Evolutionary conservation across 1,140 invertebrate genomes (phyloP).

Genomic region (Planococcus citri): DNA sequence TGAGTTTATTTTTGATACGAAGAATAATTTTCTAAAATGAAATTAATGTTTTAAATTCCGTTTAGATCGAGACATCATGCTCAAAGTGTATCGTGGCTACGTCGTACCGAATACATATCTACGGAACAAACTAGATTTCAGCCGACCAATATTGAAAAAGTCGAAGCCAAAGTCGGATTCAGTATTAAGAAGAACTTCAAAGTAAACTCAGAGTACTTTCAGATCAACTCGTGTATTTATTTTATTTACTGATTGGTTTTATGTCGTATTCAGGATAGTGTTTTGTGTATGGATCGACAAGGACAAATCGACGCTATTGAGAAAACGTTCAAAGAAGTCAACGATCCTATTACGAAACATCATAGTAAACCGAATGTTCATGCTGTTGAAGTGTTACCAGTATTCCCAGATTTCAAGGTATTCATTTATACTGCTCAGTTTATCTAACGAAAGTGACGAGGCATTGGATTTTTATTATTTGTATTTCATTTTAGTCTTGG

Average conservation of each 20-base stretch:
- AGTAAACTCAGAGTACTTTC: conserved; percentile 31
- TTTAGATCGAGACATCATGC: conserved; percentile 73
- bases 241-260: conserved; percentile 10
- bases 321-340: conserved; percentile 91
- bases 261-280: conserved; percentile 53
- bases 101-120: conserved; percentile 97
- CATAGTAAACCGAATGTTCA: conserved; percentile 89
- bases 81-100: conserved; percentile 86
- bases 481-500: conserved; percentile 54
- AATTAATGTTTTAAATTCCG: background rate
- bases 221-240: background rate
- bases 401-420: conserved; percentile 89
- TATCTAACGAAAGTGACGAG: background rate
- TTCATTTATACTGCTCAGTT: conserved; percentile 20
- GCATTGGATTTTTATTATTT: background rate
- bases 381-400: conserved; percentile 75
- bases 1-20: conserved; percentile 18
- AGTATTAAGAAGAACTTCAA: conserved; percentile 92
- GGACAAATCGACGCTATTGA: conserved; percentile 96
- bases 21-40: background rate
- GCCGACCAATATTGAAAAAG: conserved; percentile 88
- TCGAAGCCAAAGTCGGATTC: conserved; percentile 95
- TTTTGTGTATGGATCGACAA: conserved; percentile 90
- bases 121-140: conserved; percentile 96
- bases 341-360: conserved; percentile 75